Percentiles rank a stretch among this genome's conserved stretches.
Evolutionary conservation across 2,113 vertebrate genomes (phyloP).

Genomic region (Mystacornis crossleyi): DNA sequence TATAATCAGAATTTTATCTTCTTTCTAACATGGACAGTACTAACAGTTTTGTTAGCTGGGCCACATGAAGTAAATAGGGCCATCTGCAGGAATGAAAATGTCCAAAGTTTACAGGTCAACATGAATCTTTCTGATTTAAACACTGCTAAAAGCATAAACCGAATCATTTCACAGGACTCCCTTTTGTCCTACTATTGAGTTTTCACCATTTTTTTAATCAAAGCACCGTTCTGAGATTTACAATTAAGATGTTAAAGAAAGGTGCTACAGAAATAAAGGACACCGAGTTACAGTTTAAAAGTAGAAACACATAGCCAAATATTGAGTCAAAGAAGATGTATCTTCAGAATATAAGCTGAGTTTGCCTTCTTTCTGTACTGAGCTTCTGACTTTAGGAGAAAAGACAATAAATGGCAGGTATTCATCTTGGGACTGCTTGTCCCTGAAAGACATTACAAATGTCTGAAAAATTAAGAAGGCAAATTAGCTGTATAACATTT

Average conservation of each 20-base stretch:
- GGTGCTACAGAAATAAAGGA: not conserved
- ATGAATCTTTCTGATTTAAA: not conserved
- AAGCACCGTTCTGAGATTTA: not conserved
- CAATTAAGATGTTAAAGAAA: not conserved
- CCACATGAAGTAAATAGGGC: not conserved
- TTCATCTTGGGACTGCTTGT: not conserved
- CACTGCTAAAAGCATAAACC: not conserved
- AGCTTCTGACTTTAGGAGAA: not conserved
- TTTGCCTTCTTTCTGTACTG: not conserved
- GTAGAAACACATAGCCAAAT: not conserved
- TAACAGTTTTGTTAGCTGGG: not conserved
- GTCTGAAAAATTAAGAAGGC: slow-evolving; percentile 2
- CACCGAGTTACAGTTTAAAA: not conserved
- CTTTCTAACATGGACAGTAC: not conserved
- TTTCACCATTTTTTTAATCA: not conserved
- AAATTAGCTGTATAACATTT: slow-evolving; percentile 69
- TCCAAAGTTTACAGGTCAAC: not conserved
- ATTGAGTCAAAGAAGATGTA: not conserved
- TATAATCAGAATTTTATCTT: not conserved
- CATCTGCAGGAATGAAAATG: not conserved
- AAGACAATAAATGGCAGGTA: not conserved
- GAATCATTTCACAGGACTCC: not conserved
- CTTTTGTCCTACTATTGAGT: not conserved
- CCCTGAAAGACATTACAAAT: not conserved
- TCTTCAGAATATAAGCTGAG: not conserved